Conservation (phyloP, 1,140 invertebrate species). For the Melitaea cinxia region DNA sequence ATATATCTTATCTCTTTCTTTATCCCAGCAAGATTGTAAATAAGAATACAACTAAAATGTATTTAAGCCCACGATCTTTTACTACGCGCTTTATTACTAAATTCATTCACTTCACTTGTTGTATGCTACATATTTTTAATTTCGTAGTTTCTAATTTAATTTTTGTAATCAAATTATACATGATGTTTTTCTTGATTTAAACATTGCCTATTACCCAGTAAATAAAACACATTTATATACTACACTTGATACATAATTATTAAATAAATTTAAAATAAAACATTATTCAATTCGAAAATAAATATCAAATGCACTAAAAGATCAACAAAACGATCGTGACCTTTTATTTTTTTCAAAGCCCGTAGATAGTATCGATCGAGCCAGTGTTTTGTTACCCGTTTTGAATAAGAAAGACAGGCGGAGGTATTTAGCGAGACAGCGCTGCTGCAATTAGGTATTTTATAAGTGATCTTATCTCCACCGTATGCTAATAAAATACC, state of each 20-base stretch:
- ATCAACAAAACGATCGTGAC: not conserved
- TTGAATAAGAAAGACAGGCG: slow-evolving; percentile 9
- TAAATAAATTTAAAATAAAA: slow-evolving; percentile 1
- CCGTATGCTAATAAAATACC: slow-evolving; percentile 59
- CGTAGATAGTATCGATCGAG: slow-evolving; percentile 3
- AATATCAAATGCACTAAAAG: not conserved
- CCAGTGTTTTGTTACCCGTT: not conserved
- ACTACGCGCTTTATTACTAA: not conserved
- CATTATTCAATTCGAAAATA: slow-evolving; percentile 7
- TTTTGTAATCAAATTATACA: too few species aligned
- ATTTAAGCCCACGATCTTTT: not conserved
- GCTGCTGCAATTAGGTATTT: slow-evolving; percentile 47
- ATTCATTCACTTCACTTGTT: not conserved
- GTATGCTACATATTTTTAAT: not conserved
- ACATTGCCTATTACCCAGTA: too few species aligned
- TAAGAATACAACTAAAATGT: not conserved
- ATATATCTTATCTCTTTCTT: too few species aligned
- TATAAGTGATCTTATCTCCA: slow-evolving; percentile 58
- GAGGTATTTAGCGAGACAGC: slow-evolving; percentile 19
- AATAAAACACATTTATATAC: too few species aligned
- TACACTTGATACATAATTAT: too few species aligned
- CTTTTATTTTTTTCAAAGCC: not conserved
- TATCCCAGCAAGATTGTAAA: not conserved
- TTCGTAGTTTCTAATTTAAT: too few species aligned
- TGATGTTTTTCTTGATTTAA: too few species aligned